These are phyloP conservation scores for Micoletzkya japonica DNA, from an alignment of 2,888 invertebrate genomes.

Conservation along the genomic window DNA sequence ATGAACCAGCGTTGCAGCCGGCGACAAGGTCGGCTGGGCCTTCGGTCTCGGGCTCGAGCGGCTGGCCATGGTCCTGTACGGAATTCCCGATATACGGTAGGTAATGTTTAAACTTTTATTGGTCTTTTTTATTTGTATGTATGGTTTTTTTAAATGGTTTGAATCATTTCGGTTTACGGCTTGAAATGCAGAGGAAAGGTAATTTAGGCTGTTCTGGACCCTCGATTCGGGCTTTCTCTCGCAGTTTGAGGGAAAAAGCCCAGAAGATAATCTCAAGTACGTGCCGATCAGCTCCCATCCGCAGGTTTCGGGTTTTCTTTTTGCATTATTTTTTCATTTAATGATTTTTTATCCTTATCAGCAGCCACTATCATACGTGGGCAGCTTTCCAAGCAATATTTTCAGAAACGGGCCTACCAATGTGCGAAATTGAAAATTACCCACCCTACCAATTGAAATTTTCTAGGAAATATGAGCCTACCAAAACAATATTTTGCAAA, in stretches of 20 bases:
- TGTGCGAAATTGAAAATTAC: no score
- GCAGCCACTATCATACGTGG: no score
- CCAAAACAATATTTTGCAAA: no score
- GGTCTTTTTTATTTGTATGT: no score
- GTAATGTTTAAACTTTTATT: no score
- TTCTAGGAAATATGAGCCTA: no score
- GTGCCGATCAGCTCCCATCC: conserved; percentile 58
- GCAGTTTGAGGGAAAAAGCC: conserved; percentile 81
- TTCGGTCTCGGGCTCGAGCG: conserved; percentile 95
- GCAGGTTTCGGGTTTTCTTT: conserved; percentile 36
- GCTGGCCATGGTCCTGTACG: conserved; percentile 90
- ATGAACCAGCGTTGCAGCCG: conserved; percentile 73
- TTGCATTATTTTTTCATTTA: background rate
- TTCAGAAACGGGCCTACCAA: no score
- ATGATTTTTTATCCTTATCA: background rate
- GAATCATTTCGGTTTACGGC: no score
- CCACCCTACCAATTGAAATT: no score
- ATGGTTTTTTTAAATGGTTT: no score
- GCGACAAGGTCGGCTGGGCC: conserved; percentile 89
- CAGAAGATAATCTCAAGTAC: conserved; percentile 67
- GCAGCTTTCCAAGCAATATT: no score
- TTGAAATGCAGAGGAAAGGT: no score
- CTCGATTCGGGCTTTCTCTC: conserved; percentile 84
- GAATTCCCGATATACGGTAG: conserved; percentile 84
- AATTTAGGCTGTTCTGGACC: conserved; percentile 85